Conservation (phyloP, 2,113 vertebrate genomes). For the Todiramphus saurophagus region DNA sequence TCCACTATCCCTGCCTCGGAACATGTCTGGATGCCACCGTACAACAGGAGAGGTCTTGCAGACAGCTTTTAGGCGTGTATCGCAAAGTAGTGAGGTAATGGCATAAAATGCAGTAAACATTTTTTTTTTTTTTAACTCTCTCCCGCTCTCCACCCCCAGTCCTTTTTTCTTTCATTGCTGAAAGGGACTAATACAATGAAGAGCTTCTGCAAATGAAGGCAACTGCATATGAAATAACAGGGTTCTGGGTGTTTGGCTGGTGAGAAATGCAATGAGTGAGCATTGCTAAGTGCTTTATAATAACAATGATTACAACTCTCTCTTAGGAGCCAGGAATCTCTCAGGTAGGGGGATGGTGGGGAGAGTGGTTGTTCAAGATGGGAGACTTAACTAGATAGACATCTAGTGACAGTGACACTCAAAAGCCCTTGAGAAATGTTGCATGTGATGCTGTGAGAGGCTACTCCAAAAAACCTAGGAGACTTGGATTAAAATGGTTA, state of each 20-base stretch:
- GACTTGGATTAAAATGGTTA: neutral
- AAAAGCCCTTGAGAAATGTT: neutral
- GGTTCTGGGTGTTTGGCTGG: conserved; percentile 55
- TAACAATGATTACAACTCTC: conserved; percentile 62
- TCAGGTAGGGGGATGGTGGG: conserved; percentile 24
- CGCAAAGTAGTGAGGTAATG: conserved; percentile 29
- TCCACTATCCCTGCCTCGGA: neutral
- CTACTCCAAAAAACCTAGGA: neutral
- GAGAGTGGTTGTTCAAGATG: conserved; percentile 27
- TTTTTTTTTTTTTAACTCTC: neutral
- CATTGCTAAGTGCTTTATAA: conserved; percentile 67
- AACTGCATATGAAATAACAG: conserved; percentile 65
- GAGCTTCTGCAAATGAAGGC: conserved; percentile 45
- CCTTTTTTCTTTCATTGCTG: neutral
- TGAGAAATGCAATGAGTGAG: conserved; percentile 54
- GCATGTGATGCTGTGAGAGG: neutral
- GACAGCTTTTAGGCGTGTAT: conserved; percentile 42
- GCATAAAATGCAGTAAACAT: conserved; percentile 23
- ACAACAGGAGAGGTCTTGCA: neutral
- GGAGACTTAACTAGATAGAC: conserved; percentile 21
- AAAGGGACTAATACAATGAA: conserved; percentile 48
- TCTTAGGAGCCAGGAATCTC: conserved; percentile 40
- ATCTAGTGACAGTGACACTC: neutral
- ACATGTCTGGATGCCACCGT: neutral
- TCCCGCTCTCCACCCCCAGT: neutral